A percentile compares a stretch with the other conserved stretches of the same genome.
Evolutionary conservation across 2,113 vertebrate species (phyloP).

Genomic region (Austrofundulus limnaeus): DNA sequence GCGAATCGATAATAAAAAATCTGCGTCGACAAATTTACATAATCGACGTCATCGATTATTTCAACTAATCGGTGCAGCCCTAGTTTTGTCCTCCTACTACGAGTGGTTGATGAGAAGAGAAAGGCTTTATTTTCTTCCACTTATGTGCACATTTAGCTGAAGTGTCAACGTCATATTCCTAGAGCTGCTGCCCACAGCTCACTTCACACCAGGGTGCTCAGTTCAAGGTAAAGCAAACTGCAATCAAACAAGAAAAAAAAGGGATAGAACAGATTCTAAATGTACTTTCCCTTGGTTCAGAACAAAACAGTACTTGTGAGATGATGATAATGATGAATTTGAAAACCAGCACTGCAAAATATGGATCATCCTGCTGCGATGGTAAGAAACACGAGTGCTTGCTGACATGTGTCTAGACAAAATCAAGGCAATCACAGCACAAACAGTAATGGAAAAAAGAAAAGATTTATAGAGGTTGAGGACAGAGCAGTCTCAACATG

Average conservation of each 20-base stretch:
- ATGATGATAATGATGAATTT: not conserved
- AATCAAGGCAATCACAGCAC: not conserved
- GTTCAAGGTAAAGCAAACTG: conserved; percentile 12
- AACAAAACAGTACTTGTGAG: not conserved
- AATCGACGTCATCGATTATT: no score
- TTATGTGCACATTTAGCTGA: conserved; percentile 4
- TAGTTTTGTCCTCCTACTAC: not conserved
- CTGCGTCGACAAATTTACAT: no score
- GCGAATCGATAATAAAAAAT: no score
- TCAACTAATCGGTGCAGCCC: no score
- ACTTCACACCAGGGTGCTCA: conserved; percentile 9
- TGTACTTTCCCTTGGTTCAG: not conserved
- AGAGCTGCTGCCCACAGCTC: not conserved
- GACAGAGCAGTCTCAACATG: not conserved
- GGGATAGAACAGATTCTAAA: not conserved
- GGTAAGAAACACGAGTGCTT: not conserved
- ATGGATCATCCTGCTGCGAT: not conserved
- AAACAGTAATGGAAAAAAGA: not conserved
- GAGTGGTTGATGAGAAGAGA: not conserved
- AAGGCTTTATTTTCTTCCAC: not conserved
- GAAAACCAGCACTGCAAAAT: not conserved
- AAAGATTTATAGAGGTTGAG: conserved; percentile 1
- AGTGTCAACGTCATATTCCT: conserved; percentile 1
- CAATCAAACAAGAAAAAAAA: not conserved
- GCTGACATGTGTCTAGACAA: not conserved